Evolutionary conservation across 2,797 vertebrate species (phyloP).

Genomic region (Hybognathus amarus): DNA sequence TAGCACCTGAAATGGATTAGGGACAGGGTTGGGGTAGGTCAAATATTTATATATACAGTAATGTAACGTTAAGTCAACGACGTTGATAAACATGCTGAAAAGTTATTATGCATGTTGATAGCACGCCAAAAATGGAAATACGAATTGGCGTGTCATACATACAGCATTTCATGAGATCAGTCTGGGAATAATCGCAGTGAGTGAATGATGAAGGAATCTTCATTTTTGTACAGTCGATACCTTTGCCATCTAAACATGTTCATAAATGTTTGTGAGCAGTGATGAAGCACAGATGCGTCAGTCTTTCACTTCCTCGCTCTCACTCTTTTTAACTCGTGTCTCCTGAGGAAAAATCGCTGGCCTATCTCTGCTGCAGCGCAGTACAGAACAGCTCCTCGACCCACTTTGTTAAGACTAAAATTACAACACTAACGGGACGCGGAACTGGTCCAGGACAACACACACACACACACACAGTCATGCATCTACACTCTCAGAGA

Average conservation of each 20-base stretch:
- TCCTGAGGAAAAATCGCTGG: conserved; percentile 22
- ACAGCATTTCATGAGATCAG: too few species aligned
- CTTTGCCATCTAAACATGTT: not conserved
- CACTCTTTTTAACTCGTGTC: conserved; percentile 25
- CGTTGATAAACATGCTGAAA: too few species aligned
- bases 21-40: too few species aligned
- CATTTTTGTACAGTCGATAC: not conserved
- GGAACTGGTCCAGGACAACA: conserved; percentile 24
- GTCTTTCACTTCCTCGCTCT: not conserved
- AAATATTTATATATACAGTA: too few species aligned
- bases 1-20: too few species aligned
- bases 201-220: not conserved
- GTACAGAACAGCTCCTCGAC: conserved; percentile 30
- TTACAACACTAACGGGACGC: conserved; percentile 39
- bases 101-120: too few species aligned
- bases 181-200: too few species aligned
- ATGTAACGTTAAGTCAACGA: too few species aligned
- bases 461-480: conserved; percentile 18
- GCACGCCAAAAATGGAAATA: too few species aligned
- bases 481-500: conserved; percentile 19
- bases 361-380: conserved; percentile 24
- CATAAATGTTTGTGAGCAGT: not conserved
- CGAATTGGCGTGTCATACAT: too few species aligned
- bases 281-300: not conserved
- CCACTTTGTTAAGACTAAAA: conserved; percentile 54